phyloP scores from a whole-genome alignment of 2,797 vertebrate species.

The Otolemur crassicaudatus region DNA sequence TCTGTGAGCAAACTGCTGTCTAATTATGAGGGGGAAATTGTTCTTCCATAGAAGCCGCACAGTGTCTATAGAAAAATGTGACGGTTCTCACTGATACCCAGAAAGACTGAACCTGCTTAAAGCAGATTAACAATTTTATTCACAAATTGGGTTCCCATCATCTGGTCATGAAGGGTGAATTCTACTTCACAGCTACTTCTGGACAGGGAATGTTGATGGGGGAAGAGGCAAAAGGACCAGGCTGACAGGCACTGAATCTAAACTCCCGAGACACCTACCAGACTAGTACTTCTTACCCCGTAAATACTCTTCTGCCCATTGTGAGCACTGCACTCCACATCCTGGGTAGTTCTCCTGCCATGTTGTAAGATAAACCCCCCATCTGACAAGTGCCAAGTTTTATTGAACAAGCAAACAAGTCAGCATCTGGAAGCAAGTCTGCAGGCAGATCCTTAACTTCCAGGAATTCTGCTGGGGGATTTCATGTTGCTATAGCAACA shows the following conservation, averaged over 20 bases:
- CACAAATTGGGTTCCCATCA: slow-evolving; percentile 22
- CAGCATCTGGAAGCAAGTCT: slow-evolving; percentile 74
- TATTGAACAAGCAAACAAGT: slow-evolving; percentile 65
- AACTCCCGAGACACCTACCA: neutral
- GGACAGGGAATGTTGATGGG: neutral
- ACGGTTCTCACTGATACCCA: slow-evolving; percentile 53
- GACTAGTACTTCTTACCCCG: neutral
- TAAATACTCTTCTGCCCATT: neutral
- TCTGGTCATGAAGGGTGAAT: neutral
- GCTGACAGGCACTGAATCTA: neutral
- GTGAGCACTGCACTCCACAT: neutral
- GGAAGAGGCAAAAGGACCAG: neutral
- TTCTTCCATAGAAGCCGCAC: slow-evolving; percentile 31
- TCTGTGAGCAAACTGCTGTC: slow-evolving; percentile 67
- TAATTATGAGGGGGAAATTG: slow-evolving; percentile 72
- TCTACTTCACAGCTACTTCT: slow-evolving; percentile 18
- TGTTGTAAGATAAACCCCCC: slow-evolving; percentile 48
- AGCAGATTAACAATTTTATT: slow-evolving; percentile 8
- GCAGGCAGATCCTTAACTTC: slow-evolving; percentile 72
- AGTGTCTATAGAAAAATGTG: slow-evolving; percentile 44
- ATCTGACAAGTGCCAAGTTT: slow-evolving; percentile 52
- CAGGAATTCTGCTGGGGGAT: slow-evolving; percentile 75
- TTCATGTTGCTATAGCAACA: slow-evolving; percentile 76
- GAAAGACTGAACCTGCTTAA: slow-evolving; percentile 46
- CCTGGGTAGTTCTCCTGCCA: neutral